A percentile compares a stretch with the other conserved stretches of the same genome.
These are phyloP conservation scores for Hemibagrus guttatus DNA, from an alignment of 2,797 vertebrate species.

Conservation along the genomic window DNA sequence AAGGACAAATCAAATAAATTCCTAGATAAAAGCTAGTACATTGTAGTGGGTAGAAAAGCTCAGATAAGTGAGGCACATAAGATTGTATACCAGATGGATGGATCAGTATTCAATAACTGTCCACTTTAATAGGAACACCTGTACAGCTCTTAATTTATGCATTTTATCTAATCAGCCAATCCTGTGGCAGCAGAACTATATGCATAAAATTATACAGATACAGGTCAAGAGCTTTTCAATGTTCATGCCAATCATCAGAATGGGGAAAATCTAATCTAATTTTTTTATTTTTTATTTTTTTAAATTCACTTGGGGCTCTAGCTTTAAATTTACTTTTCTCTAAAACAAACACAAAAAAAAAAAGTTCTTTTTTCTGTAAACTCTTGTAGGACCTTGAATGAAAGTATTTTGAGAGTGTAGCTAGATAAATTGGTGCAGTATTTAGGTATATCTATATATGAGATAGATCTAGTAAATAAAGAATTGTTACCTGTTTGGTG, in stretches of 20 bases:
- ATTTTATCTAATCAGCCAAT: background rate
- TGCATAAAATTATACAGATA: too few species aligned
- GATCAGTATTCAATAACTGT: background rate
- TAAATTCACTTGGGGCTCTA: too few species aligned
- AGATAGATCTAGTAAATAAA: background rate
- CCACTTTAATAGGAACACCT: background rate
- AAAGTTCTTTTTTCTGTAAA: background rate
- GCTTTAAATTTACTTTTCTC: background rate
- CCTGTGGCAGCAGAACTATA: background rate
- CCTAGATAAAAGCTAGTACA: background rate
- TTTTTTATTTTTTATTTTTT: too few species aligned
- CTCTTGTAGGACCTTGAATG: background rate
- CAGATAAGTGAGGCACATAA: background rate
- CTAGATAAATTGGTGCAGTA: background rate
- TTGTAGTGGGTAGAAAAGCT: background rate
- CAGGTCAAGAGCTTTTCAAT: too few species aligned
- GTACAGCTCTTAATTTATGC: background rate
- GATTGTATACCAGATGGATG: background rate
- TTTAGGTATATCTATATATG: background rate
- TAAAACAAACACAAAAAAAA: background rate
- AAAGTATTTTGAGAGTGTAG: background rate
- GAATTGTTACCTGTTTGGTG: slow-evolving; percentile 64
- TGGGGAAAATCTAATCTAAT: too few species aligned
- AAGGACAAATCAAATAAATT: background rate
- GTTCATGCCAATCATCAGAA: too few species aligned